Evolutionary conservation across 2,797 vertebrate species (phyloP).

Genomic region (Chlorospingus flavigularis): DNA sequence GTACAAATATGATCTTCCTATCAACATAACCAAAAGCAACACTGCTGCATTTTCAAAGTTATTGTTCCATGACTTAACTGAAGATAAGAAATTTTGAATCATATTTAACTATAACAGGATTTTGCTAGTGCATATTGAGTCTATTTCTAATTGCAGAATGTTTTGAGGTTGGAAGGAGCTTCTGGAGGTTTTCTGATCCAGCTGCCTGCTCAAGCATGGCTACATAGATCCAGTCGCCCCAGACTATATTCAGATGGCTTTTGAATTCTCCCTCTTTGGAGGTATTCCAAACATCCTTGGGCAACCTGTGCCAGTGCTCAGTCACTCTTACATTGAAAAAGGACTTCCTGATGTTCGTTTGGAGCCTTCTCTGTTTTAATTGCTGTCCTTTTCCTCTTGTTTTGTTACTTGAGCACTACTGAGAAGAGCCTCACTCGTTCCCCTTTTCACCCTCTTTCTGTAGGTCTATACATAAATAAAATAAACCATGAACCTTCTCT

Average conservation of each 20-base stretch:
- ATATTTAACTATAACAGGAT: background rate
- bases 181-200: background rate
- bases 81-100: background rate
- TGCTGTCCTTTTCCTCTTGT: background rate
- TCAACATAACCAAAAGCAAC: background rate
- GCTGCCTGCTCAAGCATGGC: background rate
- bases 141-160: background rate
- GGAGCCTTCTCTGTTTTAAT: background rate
- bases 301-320: background rate
- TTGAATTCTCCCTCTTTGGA: background rate
- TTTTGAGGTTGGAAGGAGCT: background rate
- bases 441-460: background rate
- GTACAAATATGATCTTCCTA: background rate
- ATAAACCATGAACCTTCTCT: background rate
- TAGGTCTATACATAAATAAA: background rate
- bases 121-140: background rate
- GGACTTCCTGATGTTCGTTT: background rate
- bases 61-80: background rate
- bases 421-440: background rate
- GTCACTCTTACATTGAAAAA: background rate
- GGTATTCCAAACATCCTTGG: background rate
- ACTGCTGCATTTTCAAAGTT: background rate
- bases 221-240: background rate
- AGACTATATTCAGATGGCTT: rapidly evolving
- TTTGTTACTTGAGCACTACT: background rate